Percentiles rank a stretch among this genome's conserved stretches.
phyloP scores from a whole-genome alignment of 2,113 vertebrate species.

The Lophura nycthemera region DNA sequence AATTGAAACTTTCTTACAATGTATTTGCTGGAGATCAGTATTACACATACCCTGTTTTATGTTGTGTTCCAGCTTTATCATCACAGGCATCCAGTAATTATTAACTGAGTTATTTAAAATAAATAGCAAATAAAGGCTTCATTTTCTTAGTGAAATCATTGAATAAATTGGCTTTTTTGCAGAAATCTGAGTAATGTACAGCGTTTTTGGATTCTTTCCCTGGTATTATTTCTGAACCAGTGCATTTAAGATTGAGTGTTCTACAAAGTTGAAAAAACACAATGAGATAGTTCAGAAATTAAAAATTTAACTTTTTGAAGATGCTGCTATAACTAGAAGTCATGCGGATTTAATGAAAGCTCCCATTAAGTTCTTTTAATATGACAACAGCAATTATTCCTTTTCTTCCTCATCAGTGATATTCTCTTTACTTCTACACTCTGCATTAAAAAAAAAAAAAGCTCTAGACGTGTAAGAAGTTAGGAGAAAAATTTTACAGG shows the following conservation, averaged over 20 bases:
- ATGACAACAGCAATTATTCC: slow-evolving; percentile 10
- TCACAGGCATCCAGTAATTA: background rate
- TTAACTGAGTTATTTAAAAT: background rate
- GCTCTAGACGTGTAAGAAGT: background rate
- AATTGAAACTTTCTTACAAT: background rate
- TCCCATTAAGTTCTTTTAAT: background rate
- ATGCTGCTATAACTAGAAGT: slow-evolving; percentile 32
- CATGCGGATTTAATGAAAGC: slow-evolving; percentile 28
- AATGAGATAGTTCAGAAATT: slow-evolving; percentile 40
- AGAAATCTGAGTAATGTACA: background rate
- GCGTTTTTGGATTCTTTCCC: background rate
- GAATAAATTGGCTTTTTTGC: background rate
- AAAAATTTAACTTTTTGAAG: slow-evolving; percentile 36
- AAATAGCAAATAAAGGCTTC: background rate
- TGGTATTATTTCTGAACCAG: background rate
- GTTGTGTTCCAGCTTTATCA: background rate
- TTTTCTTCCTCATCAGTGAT: background rate
- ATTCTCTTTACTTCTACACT: background rate
- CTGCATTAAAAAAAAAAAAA: background rate
- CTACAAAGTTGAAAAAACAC: background rate
- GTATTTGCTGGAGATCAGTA: background rate
- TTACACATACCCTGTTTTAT: background rate
- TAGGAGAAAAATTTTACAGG: background rate
- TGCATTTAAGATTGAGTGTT: background rate
- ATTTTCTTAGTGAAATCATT: background rate